phyloP scores from a whole-genome alignment of 2,888 invertebrate species.

The Leptopilina myrica region DNA sequence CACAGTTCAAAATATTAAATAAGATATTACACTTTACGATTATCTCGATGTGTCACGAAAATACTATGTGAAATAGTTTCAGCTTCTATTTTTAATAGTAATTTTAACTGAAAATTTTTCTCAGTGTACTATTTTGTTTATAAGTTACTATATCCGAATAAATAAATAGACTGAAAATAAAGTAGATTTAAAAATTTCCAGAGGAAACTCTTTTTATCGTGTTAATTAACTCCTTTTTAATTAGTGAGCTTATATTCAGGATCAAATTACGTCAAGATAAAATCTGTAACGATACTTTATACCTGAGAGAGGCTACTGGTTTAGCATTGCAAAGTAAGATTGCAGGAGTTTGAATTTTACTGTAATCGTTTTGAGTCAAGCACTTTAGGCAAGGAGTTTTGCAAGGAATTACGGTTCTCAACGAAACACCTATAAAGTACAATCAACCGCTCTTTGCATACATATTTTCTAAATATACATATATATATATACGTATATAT shows the following conservation, averaged over 20 bases:
- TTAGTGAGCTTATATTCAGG: conserved; percentile 26
- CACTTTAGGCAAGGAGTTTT: conserved; percentile 50
- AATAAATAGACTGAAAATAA: no score
- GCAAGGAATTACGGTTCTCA: conserved; percentile 17
- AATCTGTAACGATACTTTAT: conserved; percentile 19
- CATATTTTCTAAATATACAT: conserved; percentile 18
- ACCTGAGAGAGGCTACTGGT: conserved; percentile 47
- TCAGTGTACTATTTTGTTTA: no score
- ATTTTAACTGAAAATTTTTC: no score
- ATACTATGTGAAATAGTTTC: no score
- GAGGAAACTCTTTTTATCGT: background rate
- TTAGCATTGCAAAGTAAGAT: conserved; percentile 41
- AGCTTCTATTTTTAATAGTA: no score
- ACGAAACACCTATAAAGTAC: conserved; percentile 34
- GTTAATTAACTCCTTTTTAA: conserved; percentile 7
- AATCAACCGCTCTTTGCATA: conserved; percentile 17
- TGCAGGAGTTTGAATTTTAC: conserved; percentile 49
- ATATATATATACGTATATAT: background rate
- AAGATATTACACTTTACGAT: no score
- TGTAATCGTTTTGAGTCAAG: conserved; percentile 56
- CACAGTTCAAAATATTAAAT: no score
- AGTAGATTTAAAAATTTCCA: no score
- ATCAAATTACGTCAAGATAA: conserved; percentile 8
- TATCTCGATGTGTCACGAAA: no score
- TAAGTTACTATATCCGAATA: no score